phyloP scores from a whole-genome alignment of 2,113 vertebrate genomes.

The Onychorhynchus coronatus region DNA sequence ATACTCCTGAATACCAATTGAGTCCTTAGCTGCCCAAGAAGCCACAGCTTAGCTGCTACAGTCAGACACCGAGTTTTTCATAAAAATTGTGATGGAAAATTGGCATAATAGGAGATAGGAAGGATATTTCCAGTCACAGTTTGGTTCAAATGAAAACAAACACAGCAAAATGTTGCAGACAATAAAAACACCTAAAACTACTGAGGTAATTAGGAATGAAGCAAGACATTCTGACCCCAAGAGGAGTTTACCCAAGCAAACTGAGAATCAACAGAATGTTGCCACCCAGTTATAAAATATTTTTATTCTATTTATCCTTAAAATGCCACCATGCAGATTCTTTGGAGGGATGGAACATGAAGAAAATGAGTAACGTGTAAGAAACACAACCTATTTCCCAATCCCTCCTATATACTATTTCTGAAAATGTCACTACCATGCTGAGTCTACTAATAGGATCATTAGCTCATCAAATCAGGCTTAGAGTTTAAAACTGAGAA shows the following conservation, averaged over 20 bases:
- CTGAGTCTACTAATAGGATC: constrained; percentile 67
- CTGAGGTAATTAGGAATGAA: constrained; percentile 12
- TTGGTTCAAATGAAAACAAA: constrained; percentile 42
- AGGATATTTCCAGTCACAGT: background rate
- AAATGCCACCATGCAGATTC: constrained; percentile 40
- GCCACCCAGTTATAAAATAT: constrained; percentile 40
- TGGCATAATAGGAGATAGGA: background rate
- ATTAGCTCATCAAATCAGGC: constrained; percentile 66
- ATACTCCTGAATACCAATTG: background rate
- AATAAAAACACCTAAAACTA: background rate
- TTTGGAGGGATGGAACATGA: background rate
- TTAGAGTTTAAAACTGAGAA: constrained; percentile 55
- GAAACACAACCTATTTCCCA: background rate
- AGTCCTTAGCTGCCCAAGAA: background rate
- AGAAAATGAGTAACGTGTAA: constrained; percentile 26
- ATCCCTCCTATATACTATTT: constrained; percentile 35
- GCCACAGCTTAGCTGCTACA: background rate
- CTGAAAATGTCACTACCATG: constrained; percentile 65
- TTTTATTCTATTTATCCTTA: constrained; percentile 56
- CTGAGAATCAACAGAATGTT: constrained; percentile 46
- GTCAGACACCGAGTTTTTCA: background rate
- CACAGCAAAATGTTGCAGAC: background rate
- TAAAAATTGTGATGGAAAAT: background rate
- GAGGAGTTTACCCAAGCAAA: constrained; percentile 1
- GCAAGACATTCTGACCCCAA: background rate